Base-by-base conservation (phyloP, 2,797 vertebrate genomes). In the Acestrorhynchus altus region DNA sequence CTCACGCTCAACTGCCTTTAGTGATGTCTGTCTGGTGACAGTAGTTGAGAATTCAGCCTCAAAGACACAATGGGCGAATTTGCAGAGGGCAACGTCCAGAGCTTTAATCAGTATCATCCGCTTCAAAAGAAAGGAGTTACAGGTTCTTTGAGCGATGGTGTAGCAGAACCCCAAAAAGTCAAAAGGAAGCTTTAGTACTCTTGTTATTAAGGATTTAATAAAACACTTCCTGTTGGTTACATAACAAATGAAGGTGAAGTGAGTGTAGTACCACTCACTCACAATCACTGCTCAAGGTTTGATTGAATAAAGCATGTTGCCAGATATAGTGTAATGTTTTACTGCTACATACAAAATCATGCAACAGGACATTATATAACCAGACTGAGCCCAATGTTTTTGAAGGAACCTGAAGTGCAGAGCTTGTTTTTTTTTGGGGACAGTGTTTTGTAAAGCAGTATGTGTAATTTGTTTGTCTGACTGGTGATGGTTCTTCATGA, bases 401-500 rank as follows among this genome's bases (percentile, higher is more conserved):
- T 66, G 20, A 18, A 46, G 5, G 42, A 66, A 46, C 40, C 8
- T 26, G n/a, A 24, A 15, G 20, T 26, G 24, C 16, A 20, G 56
- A 7, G 18, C 49, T 13, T n/a, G 72, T 18, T 46, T 26, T 42
- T 20, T 12, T 11, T 8, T n/a, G n/a, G n/a, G n/a, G 5, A 61
- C 13, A 13, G 11, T 56, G 49, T 31, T 16, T 35, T 1, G 26
- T 76, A 40, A 76, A 6, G 46, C 44, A 64, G 8, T 22, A 61
- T 44, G 20, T 59, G 47, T n/a, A 49, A 64, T 76, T 69, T 40
- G 63, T 57, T 51, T 70, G 70, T 9, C 47, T 40, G 54, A 13
- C 39, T 78, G 54, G 63, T 28, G 26, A 54, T 54, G 61, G 10
- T 18, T 67, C 71, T 76, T 44, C 47, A 22, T 1, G 20, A 81